Base-by-base conservation (phyloP, 2,888 invertebrate species). In the Metalampra italica region DNA sequence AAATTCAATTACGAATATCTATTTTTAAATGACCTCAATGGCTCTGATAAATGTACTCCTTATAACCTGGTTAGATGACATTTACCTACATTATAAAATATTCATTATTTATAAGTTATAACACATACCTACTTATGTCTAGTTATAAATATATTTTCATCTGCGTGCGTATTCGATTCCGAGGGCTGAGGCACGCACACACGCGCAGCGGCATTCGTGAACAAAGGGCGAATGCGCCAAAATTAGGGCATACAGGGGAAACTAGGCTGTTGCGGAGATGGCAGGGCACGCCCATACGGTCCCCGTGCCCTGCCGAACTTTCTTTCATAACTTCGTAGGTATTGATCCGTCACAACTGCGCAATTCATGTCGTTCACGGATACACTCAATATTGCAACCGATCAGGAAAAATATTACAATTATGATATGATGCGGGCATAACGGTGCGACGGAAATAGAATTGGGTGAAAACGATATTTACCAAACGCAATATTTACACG, bases 211-310 rank as follows among this genome's bases (percentile, higher is more conserved):
- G 66, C 64, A 5, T 5, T 5, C 59, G 59, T 59, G 62, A 64
- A 66, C 64, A 68, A 70, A 71, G 73, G 71, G 62, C 67, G 75
- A 75, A 74, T 74, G 79, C 77, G 75, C 78, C 83, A 84, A 82
- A 88, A 88, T 87, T 88, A 88, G 88, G 87, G 85, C 88, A 88
- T 87, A 82, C 83, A 85, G 76, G 84, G 85, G 86, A 82, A 87
- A 82, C 86, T 86, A 87, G 87, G 87, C 83, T 84, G 83, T 78
- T 84, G 79, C 74, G 82, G 82, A 70, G 71, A 84, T 81, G 78
- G 77, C 70, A 72, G 77, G 80, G 76, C 76, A 39, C 39, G 39
- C 84, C 85, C 84, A 78, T 75, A 75, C 81, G 78, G 78, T 76
- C 79, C 80, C 82, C 82, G 78, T 78, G 81, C 84, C 83, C 79